phyloP scores from a whole-genome alignment of 2,797 vertebrate genomes.

The Labeo calbasu region DNA sequence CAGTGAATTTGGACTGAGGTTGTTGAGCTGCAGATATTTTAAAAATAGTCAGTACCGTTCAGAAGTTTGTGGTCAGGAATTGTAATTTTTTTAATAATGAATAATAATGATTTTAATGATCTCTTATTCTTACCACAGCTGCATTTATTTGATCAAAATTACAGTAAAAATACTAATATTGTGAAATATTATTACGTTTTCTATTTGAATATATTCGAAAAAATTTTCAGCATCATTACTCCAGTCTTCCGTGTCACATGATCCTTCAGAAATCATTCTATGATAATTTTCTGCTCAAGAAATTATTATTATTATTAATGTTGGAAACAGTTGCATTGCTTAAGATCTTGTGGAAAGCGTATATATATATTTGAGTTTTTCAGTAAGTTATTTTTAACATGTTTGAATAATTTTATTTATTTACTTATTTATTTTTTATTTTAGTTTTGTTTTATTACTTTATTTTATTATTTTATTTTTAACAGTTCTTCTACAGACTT shows the following conservation, averaged over 20 bases:
- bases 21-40: neutral
- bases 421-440: too few relatives aligned
- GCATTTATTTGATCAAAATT: neutral
- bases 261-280: neutral
- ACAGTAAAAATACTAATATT: neutral
- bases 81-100: neutral
- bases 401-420: too few relatives aligned
- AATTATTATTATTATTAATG: neutral
- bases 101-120: neutral
- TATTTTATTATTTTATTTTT: too few relatives aligned
- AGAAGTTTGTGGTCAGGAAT: too few relatives aligned
- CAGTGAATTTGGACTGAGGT: neutral
- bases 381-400: neutral
- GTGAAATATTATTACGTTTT: neutral
- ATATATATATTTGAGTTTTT: too few relatives aligned
- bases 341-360: neutral
- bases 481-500: too few relatives aligned
- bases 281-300: neutral
- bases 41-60: too few relatives aligned
- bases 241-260: neutral
- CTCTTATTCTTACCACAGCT: too few relatives aligned
- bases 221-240: neutral
- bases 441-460: too few relatives aligned
- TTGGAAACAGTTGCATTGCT: neutral
- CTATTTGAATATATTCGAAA: neutral